Evolutionary conservation across 1,140 invertebrate genomes (phyloP).

Genomic region (Nasonia vitripennis): DNA sequence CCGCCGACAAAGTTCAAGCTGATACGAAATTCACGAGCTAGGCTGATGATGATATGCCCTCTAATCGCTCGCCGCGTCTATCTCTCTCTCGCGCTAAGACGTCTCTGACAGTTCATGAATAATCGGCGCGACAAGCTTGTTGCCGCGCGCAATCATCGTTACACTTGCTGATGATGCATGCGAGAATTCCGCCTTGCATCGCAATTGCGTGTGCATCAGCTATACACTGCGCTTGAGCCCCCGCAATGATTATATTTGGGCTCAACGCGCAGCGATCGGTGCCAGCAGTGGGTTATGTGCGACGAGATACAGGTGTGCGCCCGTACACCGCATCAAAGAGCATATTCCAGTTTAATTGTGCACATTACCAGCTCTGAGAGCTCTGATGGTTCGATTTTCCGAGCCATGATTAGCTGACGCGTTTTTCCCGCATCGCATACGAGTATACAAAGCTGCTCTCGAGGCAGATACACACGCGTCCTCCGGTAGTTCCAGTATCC

Average conservation of each 20-base stretch:
- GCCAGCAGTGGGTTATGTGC: not conserved
- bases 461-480: not conserved
- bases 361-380: not conserved
- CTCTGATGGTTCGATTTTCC: not conserved
- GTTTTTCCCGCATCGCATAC: not conserved
- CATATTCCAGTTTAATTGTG: not conserved
- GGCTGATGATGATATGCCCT: not conserved
- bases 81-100: not conserved
- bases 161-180: slow-evolving; percentile 19
- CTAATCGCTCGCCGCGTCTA: not conserved
- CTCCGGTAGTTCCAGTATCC: not conserved
- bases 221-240: not conserved
- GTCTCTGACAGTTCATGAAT: slow-evolving; percentile 8
- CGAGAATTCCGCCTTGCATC: slow-evolving; percentile 23
- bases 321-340: not conserved
- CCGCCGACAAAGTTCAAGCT: no score
- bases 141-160: slow-evolving; percentile 52
- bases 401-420: not conserved
- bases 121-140: slow-evolving; percentile 9
- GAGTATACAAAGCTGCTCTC: not conserved
- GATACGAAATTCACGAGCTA: not conserved
- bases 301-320: no score
- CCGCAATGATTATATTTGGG: not conserved
- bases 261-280: not conserved
- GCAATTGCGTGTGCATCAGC: not conserved